Conservation (phyloP, 2,797 vertebrate genomes). For the Atherinosoma microstoma region DNA sequence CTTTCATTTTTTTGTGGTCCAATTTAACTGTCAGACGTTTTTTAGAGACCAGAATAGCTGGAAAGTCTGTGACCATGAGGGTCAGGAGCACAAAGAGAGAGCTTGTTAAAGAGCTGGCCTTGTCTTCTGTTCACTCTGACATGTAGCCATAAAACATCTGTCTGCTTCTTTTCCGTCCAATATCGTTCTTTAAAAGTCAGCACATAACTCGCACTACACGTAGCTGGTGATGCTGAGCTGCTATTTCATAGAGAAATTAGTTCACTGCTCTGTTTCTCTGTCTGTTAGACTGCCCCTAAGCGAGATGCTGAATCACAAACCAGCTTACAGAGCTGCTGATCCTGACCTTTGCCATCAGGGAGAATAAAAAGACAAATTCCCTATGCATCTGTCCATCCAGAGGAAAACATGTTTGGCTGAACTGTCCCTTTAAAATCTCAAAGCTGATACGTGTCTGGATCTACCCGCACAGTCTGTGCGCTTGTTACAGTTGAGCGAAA, state of each 20-base stretch:
- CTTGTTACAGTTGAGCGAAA: conserved; percentile 57
- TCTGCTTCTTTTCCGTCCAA: conserved; percentile 14
- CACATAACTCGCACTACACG: conserved; percentile 1
- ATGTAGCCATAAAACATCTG: conserved; percentile 23
- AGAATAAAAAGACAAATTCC: conserved; percentile 38
- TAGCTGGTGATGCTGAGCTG: not conserved
- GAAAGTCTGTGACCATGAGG: conserved; percentile 53
- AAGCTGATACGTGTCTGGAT: conserved; percentile 42
- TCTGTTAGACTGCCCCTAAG: not conserved
- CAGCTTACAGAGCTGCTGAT: conserved; percentile 35
- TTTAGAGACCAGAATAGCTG: conserved; percentile 67
- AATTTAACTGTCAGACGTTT: conserved; percentile 51
- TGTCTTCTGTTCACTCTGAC: conserved; percentile 34
- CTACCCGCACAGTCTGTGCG: conserved; percentile 43
- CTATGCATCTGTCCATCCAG: conserved; percentile 25
- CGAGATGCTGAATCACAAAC: conserved; percentile 37
- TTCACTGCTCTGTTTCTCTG: not conserved
- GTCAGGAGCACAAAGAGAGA: conserved; percentile 61
- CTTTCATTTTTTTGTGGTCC: conserved; percentile 39
- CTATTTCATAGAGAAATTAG: not conserved
- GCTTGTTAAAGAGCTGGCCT: conserved; percentile 57
- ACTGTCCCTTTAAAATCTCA: conserved; percentile 58
- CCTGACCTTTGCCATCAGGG: conserved; percentile 44
- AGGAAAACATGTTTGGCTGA: not conserved
- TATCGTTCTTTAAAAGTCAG: conserved; percentile 5